Conservation (phyloP, 2,797 vertebrate species). For the Sarcoramphus papa region DNA sequence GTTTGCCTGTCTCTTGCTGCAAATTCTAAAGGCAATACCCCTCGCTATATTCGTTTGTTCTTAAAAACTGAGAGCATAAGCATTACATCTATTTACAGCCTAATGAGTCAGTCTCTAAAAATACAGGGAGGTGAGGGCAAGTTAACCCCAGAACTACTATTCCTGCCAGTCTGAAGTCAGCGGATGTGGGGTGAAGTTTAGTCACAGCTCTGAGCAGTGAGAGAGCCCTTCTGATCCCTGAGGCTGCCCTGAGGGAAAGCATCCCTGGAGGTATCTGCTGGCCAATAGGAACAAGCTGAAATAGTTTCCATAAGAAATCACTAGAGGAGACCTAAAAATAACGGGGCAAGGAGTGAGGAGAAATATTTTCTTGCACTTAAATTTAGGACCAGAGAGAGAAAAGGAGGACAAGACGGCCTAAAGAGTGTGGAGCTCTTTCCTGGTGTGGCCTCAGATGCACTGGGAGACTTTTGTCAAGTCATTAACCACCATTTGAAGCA, state of each 20-base stretch:
- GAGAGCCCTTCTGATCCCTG: not conserved
- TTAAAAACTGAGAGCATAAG: not conserved
- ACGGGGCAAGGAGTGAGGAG: not conserved
- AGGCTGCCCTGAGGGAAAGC: not conserved
- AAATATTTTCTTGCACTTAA: not conserved
- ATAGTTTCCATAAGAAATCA: not conserved
- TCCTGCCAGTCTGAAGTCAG: not conserved
- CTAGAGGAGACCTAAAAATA: not conserved
- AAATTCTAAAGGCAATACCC: conserved; percentile 1
- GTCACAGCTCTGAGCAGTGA: not conserved
- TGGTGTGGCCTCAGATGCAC: not conserved
- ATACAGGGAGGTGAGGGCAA: not conserved
- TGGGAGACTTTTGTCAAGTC: not conserved
- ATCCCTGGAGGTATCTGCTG: not conserved
- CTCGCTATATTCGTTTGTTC: not conserved
- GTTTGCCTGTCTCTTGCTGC: not conserved
- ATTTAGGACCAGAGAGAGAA: not conserved
- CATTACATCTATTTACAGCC: not conserved
- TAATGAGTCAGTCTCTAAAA: not conserved
- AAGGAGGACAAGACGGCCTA: not conserved
- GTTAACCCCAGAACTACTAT: not conserved
- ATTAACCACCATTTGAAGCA: not conserved
- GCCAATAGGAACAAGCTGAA: not conserved
- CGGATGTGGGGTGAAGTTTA: not conserved
- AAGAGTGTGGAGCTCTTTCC: not conserved